Base-by-base conservation (phyloP, 2,113 vertebrate species). In the Limnothrissa miodon region DNA sequence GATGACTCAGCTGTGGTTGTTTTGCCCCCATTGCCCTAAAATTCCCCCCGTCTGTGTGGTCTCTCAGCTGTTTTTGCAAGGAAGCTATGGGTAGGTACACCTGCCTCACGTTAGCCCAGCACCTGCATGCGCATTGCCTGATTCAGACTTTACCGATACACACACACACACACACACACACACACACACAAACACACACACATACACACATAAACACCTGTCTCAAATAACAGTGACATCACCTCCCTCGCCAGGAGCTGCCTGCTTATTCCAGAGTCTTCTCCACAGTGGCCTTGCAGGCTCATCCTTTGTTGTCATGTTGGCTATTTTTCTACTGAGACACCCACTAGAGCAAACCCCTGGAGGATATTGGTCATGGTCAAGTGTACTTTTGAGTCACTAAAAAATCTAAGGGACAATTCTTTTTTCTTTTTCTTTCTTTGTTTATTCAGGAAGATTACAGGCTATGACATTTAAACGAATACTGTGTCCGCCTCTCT, bases 111-210 rank as follows among this genome's bases (percentile, higher is more conserved):
- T 7, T 1, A 48, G 10, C 59, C 7, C 7, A 29, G n/a, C n/a
- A 9, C 7, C 59, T 1, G 59, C 17, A 17, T 62, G 59, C 11
- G 59, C 6, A n/a, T 9, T 11, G 25, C 59, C 59, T 87, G 79
- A 7, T 23, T 46, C 21, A 39, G 42, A 45, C 6, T 29, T 4
- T 29, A 80, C 78, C 81, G 78, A 85, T 46, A 88, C 42, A 33
- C 19, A 70, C 78, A 70, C 29, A 25, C 56, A 66, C 53, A 81
- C 81, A 78, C 51, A 85, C 44, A 78, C 36, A 39, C 46, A 51
- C 1, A 80, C 78, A 82, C 80, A 85, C 59, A 88, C 42, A 33
- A 11, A 70, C 78, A 70, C 29, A 25, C 56, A 66, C 53, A 81
- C 81, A 78, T 45, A 85, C 44, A 78, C 36, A 39, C 46, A 51